phyloP scores from a whole-genome alignment of 2,797 vertebrate genomes.

The Lates japonicus region DNA sequence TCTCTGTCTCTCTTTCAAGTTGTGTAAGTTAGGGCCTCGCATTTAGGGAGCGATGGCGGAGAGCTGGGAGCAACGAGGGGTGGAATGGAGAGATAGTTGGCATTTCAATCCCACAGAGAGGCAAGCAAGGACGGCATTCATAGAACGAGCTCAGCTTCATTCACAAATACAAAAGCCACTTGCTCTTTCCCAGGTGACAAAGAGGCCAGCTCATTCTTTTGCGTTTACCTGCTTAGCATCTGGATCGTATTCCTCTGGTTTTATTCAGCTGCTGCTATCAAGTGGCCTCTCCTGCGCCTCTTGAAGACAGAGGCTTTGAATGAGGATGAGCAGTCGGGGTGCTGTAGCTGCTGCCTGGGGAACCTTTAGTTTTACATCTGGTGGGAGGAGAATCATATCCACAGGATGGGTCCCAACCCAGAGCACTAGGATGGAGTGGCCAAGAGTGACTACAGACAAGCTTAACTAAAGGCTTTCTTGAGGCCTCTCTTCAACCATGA shows the following conservation, averaged over 20 bases:
- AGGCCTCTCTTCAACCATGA: slow-evolving; percentile 52
- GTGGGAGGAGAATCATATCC: slow-evolving; percentile 40
- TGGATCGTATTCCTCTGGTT: slow-evolving; percentile 57
- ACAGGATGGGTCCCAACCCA: slow-evolving; percentile 34
- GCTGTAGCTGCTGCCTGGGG: slow-evolving; percentile 37
- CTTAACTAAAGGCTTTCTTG: slow-evolving; percentile 49
- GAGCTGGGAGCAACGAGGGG: slow-evolving; percentile 56
- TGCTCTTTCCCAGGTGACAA: slow-evolving; percentile 61
- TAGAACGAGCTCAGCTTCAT: slow-evolving; percentile 59
- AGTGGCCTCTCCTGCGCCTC: slow-evolving; percentile 61
- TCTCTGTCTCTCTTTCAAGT: slow-evolving; percentile 62
- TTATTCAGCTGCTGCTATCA: slow-evolving; percentile 60
- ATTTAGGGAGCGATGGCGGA: slow-evolving; percentile 63
- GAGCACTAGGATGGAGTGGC: slow-evolving; percentile 41
- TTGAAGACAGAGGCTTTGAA: slow-evolving; percentile 58
- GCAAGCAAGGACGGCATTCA: slow-evolving; percentile 56
- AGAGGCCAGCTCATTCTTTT: slow-evolving; percentile 60
- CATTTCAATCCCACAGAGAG: slow-evolving; percentile 65
- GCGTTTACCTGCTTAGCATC: slow-evolving; percentile 67
- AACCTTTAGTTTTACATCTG: slow-evolving; percentile 50
- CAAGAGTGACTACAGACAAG: slow-evolving; percentile 35
- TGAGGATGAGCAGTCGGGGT: slow-evolving; percentile 57
- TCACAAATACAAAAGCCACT: slow-evolving; percentile 74
- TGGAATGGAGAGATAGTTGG: slow-evolving; percentile 67
- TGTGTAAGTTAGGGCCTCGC: slow-evolving; percentile 72